Evolutionary conservation across 2,797 vertebrate species (phyloP), one percentile per base, ranked within the genome.

Genomic region (Caiman crocodilus): DNA sequence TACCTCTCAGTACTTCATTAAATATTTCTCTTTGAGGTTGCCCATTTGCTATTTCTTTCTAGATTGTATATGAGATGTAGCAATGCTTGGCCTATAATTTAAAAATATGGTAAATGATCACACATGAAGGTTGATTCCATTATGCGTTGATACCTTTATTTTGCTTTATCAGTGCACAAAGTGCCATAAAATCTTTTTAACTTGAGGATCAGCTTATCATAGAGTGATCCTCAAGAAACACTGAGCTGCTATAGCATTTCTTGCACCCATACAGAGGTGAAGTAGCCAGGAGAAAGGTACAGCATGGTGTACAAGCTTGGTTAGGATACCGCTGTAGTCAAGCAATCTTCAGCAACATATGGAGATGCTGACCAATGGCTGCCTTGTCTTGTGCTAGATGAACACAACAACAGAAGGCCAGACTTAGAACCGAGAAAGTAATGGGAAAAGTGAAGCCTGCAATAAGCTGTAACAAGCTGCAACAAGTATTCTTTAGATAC

Each of bases 391-490:
- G 42, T 32, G 25, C 6, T 84, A 4, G 15, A n/a, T 81, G 35
- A 75, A 6, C 15, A 79, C 88, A 94, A 79, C 14, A 57, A 5
- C 50, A 73, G 16, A 4, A 25, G 84, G 63, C 87, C 50, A 85
- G 23, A 42, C 35, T 42, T 25, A 73, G 35, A 14, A 26, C 15
- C 15, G 69, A 14, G 35, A 71, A 5, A 23, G 18, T 57, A 18
- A 58, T 61, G 73, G 67, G 87, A 95, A 94, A 87, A 23, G 80
- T 13, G 35, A 94, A 55, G 90, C 23, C 13, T 78, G 80, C 85
- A 61, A 56, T 64, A 60, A 89, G 64, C 69, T 55, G 82, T 74
- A 65, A 42, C 80, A 60, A 89, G 64, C 69, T 55, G 82, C 73
- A 65, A 42, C 80, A 74, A 63, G 1, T 75, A 14, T 18, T 90